These are phyloP conservation scores for Atherinomorus stipes DNA, from an alignment of 2,113 vertebrate species.

Conservation along the genomic window DNA sequence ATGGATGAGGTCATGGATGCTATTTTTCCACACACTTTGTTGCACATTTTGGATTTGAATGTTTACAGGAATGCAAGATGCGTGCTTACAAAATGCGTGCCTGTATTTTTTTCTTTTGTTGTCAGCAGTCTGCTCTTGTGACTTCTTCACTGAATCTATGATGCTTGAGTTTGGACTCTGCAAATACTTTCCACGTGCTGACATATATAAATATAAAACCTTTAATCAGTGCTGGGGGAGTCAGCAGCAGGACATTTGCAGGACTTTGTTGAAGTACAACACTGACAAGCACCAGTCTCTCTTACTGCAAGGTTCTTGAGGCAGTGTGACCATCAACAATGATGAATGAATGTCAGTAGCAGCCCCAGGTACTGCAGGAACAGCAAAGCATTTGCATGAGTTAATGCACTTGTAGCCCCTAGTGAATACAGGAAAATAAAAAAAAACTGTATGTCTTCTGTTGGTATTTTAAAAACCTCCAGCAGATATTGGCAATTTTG, in stretches of 20 bases:
- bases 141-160: background rate
- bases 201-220: conserved; percentile 1
- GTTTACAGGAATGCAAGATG: background rate
- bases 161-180: background rate
- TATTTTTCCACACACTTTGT: conserved; percentile 21
- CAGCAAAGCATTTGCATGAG: conserved; percentile 32
- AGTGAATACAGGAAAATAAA: background rate
- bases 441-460: background rate
- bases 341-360: conserved; percentile 43
- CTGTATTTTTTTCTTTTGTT: too few species aligned
- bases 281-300: conserved; percentile 24
- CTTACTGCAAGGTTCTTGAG: conserved; percentile 10
- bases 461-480: background rate
- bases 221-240: conserved; percentile 29
- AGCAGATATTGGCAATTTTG: too few species aligned
- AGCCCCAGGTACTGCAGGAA: conserved; percentile 20
- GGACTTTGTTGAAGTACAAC: conserved; percentile 9
- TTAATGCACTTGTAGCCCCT: conserved; percentile 7
- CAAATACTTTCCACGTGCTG: background rate
- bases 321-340: conserved; percentile 10
- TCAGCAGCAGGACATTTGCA: conserved; percentile 24
- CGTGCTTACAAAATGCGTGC: too few species aligned
- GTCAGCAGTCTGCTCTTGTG: too few species aligned
- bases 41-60: conserved; percentile 19
- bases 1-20: conserved; percentile 42